Conservation (phyloP, 2,888 invertebrate species). For the Lithosia quadra region DNA sequence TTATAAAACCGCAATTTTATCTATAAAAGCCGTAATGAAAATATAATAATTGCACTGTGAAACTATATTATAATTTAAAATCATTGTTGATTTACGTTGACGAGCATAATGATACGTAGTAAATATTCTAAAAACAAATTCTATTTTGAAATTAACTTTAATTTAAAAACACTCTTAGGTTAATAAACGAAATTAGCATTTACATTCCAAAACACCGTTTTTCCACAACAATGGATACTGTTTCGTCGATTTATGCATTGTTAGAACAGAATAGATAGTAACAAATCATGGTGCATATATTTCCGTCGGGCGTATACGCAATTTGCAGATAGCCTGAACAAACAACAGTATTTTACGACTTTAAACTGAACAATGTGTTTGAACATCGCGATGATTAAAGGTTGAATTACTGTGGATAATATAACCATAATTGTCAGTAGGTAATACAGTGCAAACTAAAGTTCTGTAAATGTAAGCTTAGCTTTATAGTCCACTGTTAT, state of each 20-base stretch:
- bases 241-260: neutral
- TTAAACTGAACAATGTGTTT: constrained; percentile 34
- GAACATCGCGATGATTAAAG: constrained; percentile 8
- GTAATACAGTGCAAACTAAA: neutral
- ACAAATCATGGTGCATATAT: constrained; percentile 44
- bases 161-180: neutral
- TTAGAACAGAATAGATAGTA: constrained; percentile 1
- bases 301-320: constrained; percentile 32
- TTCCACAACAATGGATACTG: neutral
- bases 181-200: neutral
- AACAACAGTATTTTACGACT: constrained; percentile 47
- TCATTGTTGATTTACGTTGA: neutral
- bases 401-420: neutral
- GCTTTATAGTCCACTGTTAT: neutral
- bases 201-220: neutral
- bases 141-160: neutral
- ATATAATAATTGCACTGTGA: too few relatives aligned
- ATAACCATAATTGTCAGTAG: neutral
- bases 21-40: too few relatives aligned
- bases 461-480: neutral
- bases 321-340: constrained; percentile 40
- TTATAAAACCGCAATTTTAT: too few relatives aligned
- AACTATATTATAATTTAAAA: too few relatives aligned
- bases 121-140: neutral
- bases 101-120: neutral